Evolutionary conservation across 2,888 invertebrate genomes (phyloP), one percentile per base, ranked within the genome.

Genomic region (Micropterix aruncella): DNA sequence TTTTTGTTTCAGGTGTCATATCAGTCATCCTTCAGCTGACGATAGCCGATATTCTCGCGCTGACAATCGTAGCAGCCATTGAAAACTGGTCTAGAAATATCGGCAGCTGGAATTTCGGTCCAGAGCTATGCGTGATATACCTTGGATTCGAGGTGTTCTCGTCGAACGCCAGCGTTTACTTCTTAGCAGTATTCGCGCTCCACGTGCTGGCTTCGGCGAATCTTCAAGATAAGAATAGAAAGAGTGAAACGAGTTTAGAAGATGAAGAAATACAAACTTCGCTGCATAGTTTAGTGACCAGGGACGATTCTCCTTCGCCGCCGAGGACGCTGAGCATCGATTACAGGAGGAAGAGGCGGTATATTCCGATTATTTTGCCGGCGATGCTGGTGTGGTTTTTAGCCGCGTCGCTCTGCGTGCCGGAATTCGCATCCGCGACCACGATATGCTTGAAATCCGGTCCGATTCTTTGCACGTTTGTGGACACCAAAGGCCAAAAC

Each of bases 321-420:
- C 69, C 67, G 42, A 63, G 74, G 43, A 70, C 67, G 14, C 65
- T 76, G 59, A 70, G 69, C 43, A 64, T 75, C 5, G 74, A 76
- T 54, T 77, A 77, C 52, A 58, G 70, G 40, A 58, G 66, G 47
- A 56, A 62, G 19, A 63, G 65, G 47, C 62, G 58, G 19, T 57
- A 59, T 44, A 59, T 77, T 36, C 66, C 74, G 12, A 68, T 75
- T 18, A 56, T 68, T 36, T 63, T 72, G 41, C 78, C 78, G 1
- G 63, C 68, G 17, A 54, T 73, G 44, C 70, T 77, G 50, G 66
- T 77, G 41, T 78, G 78, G 78, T 63, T 75, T 48, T 55, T 76
- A 41, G 66, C 75, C 27, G 56, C 69, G 38, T 78, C 78, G 1
- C 56, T 77, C 27, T 75, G 78, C 55, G 65, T 79, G 41, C 79